A percentile compares a stretch with the other conserved stretches of the same genome.
These are phyloP conservation scores for Parelbella ahira DNA, from an alignment of 2,888 invertebrate species.

Conservation along the genomic window DNA sequence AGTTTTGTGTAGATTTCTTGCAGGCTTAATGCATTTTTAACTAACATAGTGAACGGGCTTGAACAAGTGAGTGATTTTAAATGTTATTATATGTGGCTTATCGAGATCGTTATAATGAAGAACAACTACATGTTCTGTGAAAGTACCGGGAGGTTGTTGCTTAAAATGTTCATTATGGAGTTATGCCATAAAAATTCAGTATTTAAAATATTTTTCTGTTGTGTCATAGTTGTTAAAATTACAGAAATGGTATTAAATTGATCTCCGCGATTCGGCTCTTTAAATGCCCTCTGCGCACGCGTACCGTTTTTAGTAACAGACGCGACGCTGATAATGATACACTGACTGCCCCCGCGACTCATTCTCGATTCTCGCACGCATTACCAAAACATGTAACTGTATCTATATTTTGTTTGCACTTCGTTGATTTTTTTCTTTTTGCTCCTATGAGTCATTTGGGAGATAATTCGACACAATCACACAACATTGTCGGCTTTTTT, in stretches of 20 bases:
- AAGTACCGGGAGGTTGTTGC: no score
- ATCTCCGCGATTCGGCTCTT: constrained; percentile 12
- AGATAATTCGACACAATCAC: constrained; percentile 51
- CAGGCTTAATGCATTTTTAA: constrained; percentile 15
- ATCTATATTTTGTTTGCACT: constrained; percentile 56
- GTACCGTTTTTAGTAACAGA: constrained; percentile 52
- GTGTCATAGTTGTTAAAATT: no score
- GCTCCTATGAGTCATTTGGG: constrained; percentile 48
- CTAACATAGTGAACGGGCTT: constrained; percentile 10
- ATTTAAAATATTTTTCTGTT: no score
- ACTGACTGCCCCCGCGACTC: constrained; percentile 36
- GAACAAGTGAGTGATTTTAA: background rate
- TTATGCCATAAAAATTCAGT: no score
- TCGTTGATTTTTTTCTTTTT: constrained; percentile 56
- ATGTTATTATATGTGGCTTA: no score
- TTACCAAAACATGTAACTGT: constrained; percentile 64
- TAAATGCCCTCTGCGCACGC: constrained; percentile 10
- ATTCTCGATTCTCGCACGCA: constrained; percentile 48
- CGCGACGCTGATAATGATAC: constrained; percentile 43
- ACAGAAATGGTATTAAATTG: background rate
- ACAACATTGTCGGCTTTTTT: constrained; percentile 36
- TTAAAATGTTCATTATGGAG: no score
- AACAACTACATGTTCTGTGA: no score
- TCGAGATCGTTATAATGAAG: no score
- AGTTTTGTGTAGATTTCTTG: constrained; percentile 9